phyloP scores from a whole-genome alignment of 2,888 invertebrate genomes.

The Lutraria lutraria region DNA sequence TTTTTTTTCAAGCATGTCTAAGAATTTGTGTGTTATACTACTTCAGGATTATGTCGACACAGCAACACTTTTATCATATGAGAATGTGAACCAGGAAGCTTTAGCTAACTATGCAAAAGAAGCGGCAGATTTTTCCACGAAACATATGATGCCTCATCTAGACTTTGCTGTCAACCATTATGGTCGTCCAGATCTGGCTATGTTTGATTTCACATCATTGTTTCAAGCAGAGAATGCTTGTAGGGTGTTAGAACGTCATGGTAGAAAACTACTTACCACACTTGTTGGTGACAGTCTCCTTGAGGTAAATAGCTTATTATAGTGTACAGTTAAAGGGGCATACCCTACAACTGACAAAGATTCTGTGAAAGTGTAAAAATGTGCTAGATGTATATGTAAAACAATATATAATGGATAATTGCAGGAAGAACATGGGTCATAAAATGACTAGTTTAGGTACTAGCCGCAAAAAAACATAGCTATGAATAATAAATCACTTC shows the following conservation, averaged over 20 bases:
- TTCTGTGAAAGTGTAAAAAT: too few relatives aligned
- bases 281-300: conserved; percentile 98
- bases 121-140: conserved; percentile 92
- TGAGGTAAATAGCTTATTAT: conserved; percentile 89
- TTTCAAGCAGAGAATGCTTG: conserved; percentile 98
- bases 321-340: not conserved
- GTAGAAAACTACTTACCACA: conserved; percentile 94
- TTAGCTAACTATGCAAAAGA: conserved; percentile 96
- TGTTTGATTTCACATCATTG: conserved; percentile 99
- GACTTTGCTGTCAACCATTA: conserved; percentile 99
- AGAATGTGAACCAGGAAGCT: conserved; percentile 96
- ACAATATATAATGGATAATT: too few relatives aligned
- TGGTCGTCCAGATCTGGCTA: conserved; percentile 98
- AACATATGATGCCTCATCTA: conserved; percentile 87
- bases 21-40: not conserved
- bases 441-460: too few relatives aligned
- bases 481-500: too few relatives aligned
- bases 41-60: conserved; percentile 95
- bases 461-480: too few relatives aligned
- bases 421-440: too few relatives aligned
- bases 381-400: too few relatives aligned
- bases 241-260: conserved; percentile 92
- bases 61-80: conserved; percentile 93
- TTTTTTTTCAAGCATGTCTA: not conserved
- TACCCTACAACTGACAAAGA: too few relatives aligned